Percentiles rank a stretch among this genome's conserved stretches.
These are phyloP conservation scores for Porites lobata DNA, from an alignment of 92 coral and sea anemone species.

Conservation along the genomic window DNA sequence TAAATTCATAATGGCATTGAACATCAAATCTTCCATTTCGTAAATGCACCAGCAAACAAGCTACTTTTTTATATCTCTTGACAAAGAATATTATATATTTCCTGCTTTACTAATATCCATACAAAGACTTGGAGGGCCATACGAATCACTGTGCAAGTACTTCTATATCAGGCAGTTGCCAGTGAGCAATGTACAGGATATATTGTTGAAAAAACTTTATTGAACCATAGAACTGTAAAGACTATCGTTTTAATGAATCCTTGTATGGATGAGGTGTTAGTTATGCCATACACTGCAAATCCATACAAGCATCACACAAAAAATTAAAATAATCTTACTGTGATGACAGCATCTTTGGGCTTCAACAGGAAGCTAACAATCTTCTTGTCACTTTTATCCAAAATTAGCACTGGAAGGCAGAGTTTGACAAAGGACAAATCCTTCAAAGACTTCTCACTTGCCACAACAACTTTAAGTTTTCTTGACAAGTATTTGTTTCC, in stretches of 20 bases:
- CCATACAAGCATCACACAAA: neutral
- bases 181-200: neutral
- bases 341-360: constrained; percentile 65
- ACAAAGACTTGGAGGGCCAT: neutral
- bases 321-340: constrained; percentile 64
- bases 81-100: no score
- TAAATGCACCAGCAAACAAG: constrained; percentile 21
- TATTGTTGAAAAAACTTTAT: neutral
- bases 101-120: no score
- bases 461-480: constrained; percentile 84
- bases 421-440: constrained; percentile 73
- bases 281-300: neutral
- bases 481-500: constrained; percentile 79
- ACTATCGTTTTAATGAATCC: neutral
- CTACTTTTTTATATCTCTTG: neutral
- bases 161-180: neutral
- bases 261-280: neutral
- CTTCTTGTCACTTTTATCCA: constrained; percentile 82
- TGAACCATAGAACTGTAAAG: neutral
- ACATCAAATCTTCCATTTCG: constrained; percentile 20
- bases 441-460: constrained; percentile 78
- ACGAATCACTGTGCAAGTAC: neutral
- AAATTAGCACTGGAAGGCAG: constrained; percentile 72
- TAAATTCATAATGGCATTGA: neutral
- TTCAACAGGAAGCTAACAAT: constrained; percentile 82